Evolutionary conservation across 2,113 vertebrate genomes (phyloP), one percentile per base, ranked within the genome.

Genomic region (Mesembrinibis cayennensis): DNA sequence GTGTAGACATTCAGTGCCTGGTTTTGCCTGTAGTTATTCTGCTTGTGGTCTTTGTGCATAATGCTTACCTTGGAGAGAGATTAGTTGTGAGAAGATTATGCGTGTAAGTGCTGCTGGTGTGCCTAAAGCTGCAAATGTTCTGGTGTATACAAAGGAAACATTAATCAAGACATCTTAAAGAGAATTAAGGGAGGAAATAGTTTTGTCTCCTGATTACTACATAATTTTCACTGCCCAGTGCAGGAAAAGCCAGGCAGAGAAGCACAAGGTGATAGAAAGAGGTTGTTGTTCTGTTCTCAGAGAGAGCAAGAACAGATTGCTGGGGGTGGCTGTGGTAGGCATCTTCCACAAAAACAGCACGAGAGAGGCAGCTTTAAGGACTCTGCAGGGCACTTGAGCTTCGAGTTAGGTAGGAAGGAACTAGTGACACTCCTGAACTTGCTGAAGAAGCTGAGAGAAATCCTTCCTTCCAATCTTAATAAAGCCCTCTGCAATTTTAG

Each of bases 141-240:
- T 92, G 47, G 27, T 55, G 55, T 73, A 6, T 32, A 95, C 93
- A 96, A 96, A 95, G 91, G 63, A 87, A 95, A 89, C 76, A 92
- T 95, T 94, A 83, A 95, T 90, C 90, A 93, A 94, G 80, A 45
- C 11, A 5, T 91, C 80, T 97, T 96, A 91, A 16, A 55, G 71
- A 96, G 89, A 95, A 92, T 96, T 92, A 94, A 74, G n/a, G 55
- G 59, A 92, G 61, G 50, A 94, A 87, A 63, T 89, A 90, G 83
- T 81, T 97, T 90, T 95, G 50, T 78, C 76, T 91, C 42, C 76
- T 78, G 63, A 86, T 91, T 74, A 47, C 42, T 87, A 16, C 0
- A 0, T 40, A 49, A 40, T 67, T 90, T 90, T 76, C 59, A 65
- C 45, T 95, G 86, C 50, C 76, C 67, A 26, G 76, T 58, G 50